Conservation (phyloP, 2,888 invertebrate species). For the Heliconius ismenius region DNA sequence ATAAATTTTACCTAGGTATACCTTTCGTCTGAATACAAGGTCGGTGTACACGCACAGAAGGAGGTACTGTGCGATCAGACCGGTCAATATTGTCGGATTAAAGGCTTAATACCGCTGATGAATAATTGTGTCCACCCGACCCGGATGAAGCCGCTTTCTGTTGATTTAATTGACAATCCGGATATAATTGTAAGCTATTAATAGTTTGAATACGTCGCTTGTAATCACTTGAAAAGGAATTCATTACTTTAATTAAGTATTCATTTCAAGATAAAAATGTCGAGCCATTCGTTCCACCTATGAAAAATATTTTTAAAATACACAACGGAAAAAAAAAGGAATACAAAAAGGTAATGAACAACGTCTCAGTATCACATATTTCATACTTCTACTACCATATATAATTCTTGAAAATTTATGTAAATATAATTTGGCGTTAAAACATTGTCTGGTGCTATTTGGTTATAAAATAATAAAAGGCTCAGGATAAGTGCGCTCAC, state of each 20-base stretch:
- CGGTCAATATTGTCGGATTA: constrained; percentile 76
- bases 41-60: constrained; percentile 18
- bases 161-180: constrained; percentile 78
- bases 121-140: constrained; percentile 69
- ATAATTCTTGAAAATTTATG: not conserved
- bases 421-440: constrained; percentile 15
- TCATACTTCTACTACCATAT: not conserved
- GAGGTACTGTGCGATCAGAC: constrained; percentile 39
- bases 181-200: constrained; percentile 73
- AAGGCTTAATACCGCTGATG: constrained; percentile 75
- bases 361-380: not conserved
- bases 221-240: constrained; percentile 29
- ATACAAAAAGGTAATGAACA: not conserved
- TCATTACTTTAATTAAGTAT: constrained; percentile 33
- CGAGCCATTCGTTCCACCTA: not conserved
- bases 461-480: constrained; percentile 33
- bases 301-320: not conserved
- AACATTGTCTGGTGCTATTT: constrained; percentile 21
- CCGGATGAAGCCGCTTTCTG: constrained; percentile 76
- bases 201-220: constrained; percentile 63
- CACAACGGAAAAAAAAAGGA: not conserved
- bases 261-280: constrained; percentile 13
- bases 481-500: constrained; percentile 49
- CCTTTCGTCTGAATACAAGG: not conserved
- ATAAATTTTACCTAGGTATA: not conserved